Base-by-base conservation (phyloP, 1,140 invertebrate species). In the Drosophila navojoa region DNA sequence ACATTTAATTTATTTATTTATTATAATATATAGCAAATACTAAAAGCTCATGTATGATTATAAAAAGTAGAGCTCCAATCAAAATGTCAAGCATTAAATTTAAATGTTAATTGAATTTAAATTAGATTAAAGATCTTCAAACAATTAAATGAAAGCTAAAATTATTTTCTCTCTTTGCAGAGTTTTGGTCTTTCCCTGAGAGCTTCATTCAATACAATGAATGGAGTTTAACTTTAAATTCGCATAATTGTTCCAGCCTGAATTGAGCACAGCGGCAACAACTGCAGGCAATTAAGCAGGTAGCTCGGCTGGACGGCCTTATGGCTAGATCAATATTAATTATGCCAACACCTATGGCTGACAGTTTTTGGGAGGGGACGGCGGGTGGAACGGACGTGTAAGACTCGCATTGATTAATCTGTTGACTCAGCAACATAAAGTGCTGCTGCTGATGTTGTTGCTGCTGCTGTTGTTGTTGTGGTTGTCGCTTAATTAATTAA, bases 401-500 rank as follows among this genome's bases (percentile, higher is more conserved):
- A 71, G 60, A 52, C 69, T 66, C 53, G 54, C 45, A 79, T 89
- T 87, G 82, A 87, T 89, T 87, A 87, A 87, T 87, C 69, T 81
- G 78, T 87, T 82, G 69, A 72, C 59, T 68, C 61, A 61, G 55
- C 79, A 71, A 13, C 64, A 55, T 71, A 58, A 71, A 71, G 60
- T 71, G 61, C 76, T 67, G 16, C 64, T 73, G 78, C 32, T 59
- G 70, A 29, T 57, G 71, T 27, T 72, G 53, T 25, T 61, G 77
- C 45, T 79, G 71, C 25, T 72, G 58, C 22, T 61, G 77, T 45
- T 79, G 76, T 67, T 76, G 77, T 54, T 63, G 77, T 58, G 19
- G 58, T 81, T 79, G 82, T 79, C 77, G 73, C 72, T 87, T 89
- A 87, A 87, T 87, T 87, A 87, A 87, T 87, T 87, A 87, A 84